Evolutionary conservation across 2,797 vertebrate species (phyloP), one percentile per base, ranked within the genome.

Genomic region (Mallotus villosus): DNA sequence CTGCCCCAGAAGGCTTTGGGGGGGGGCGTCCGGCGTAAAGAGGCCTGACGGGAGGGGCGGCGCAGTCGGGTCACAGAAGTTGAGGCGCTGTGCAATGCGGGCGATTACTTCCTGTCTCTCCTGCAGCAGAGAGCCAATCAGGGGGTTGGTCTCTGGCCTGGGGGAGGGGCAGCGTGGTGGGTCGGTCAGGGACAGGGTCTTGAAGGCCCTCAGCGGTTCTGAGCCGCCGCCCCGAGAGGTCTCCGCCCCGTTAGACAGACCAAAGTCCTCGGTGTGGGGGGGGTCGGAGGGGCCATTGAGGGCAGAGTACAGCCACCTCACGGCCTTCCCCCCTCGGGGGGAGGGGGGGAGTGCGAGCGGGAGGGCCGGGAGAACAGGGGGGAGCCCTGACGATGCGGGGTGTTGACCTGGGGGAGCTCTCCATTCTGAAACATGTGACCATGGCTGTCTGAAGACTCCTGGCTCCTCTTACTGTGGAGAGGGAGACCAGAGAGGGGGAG

Each of bases 51-150:
- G 91, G 70, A 94, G 91, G 7, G 91, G 94, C 0, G 97, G 93
- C 64, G 95, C 92, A 0, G 94, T 94, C 67, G 95, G 95, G 88
- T 99, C 97, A 79, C 97, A 99, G 89, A 97, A 95, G 87, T 97
- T 96, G 84, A 99, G 92, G 85, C 97, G 95, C 87, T 99, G 97
- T 80, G 98, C 97, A 53, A 99, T 99, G 83, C 98, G 95, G 74
- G 97, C 96, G 3, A 99, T 99, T 73, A 99, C 96, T 85, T 99
- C 97, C 80, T 99, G 96, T 73, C 97, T 93, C 74, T 99, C 97
- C 80, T 98, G 97, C 86, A 99, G 95, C 82, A 99, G 91, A 63
- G 95, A 97, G 71, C 96, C 96, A 82, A 99, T 99, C 84, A 98
- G 88, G 74, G 97, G 96, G 85, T 96, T 97, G 32, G 94, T 92